Evolutionary conservation across 92 coral and sea anemone species (phyloP), one percentile per base, ranked within the genome.

Genomic region (Porites rus): DNA sequence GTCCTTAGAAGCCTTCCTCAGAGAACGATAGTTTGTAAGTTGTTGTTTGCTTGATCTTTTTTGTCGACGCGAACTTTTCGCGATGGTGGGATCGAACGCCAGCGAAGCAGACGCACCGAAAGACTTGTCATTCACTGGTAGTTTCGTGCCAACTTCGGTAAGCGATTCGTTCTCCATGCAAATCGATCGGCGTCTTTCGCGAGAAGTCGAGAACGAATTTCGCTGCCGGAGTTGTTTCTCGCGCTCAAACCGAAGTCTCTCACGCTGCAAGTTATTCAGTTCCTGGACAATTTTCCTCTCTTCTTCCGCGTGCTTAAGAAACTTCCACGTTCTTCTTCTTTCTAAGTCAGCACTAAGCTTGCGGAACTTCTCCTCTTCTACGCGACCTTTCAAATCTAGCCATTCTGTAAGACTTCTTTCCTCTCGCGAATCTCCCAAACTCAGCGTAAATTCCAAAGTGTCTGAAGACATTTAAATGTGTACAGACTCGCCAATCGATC

Each of bases 21-120:
- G 38, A 1, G 81, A 65, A 74, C 67, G 53, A 60, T 50, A 80
- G 21, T 86, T 72, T 25, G 38, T 83, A 8, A 86, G 72, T 65
- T 83, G 78, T 10, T 80, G 58, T 24, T 76, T 91, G 22, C 82
- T 18, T 22, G 28, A 0, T 76, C 22, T 75, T 53, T 80, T 66
- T n/a, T 84, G 22, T 56, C 87, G 84, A 16, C 87, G 59, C 7
- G 84, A 83, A 53, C 16, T 64, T 59, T 85, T 93, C 78, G 72
- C 76, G 7, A 88, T 84, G 14, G 90, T 89, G 28, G 96, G 96
- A 70, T 93, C 96, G 81, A 93, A 93, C 7, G 96, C 94, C 12
- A 93, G 65, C 13, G 96, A 93, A 0, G 94, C 94, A 6, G 94
- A 93, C 2, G 89, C 96, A 8, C 96, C 96, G 11, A 93, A 90